These are phyloP conservation scores for Apostichopus japonicus DNA, from an alignment of 35 echinoderm and acorn worm genomes.

Conservation along the genomic window DNA sequence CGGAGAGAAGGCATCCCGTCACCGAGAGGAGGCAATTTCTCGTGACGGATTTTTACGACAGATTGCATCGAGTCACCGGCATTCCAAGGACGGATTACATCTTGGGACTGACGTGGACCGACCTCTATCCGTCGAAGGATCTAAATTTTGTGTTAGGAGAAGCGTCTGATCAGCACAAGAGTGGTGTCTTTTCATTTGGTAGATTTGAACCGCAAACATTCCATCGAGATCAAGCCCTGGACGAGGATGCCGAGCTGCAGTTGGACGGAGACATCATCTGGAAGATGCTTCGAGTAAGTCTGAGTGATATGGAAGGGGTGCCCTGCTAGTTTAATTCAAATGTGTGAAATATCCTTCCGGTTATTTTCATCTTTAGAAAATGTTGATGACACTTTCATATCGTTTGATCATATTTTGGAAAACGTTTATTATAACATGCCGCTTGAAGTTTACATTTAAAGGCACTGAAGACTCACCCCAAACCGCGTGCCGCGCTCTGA, in stretches of 20 bases:
- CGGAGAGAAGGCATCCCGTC: constrained; percentile 58
- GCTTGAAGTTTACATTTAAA: background rate
- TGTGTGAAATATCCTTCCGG: no score
- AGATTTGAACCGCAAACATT: constrained; percentile 81
- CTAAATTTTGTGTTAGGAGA: constrained; percentile 97
- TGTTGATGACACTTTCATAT: no score
- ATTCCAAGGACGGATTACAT: constrained; percentile 63
- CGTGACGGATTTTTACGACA: constrained; percentile 78
- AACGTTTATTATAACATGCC: background rate
- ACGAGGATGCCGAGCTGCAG: constrained; percentile 25
- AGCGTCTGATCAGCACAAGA: constrained; percentile 63
- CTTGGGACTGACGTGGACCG: constrained; percentile 90
- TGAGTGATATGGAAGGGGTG: no score
- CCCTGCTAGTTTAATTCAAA: no score
- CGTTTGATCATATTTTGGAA: background rate
- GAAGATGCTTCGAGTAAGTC: constrained; percentile 87
- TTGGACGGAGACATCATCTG: constrained; percentile 81
- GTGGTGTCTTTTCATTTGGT: constrained; percentile 90
- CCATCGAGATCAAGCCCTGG: constrained; percentile 11
- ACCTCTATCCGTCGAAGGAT: constrained; percentile 86
- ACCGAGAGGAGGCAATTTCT: constrained; percentile 82
- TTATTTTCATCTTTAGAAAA: no score
- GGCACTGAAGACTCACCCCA: no score
- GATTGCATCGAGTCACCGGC: constrained; percentile 57
- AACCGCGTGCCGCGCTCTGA: no score